Evolutionary conservation across 2,797 vertebrate genomes (phyloP).

Genomic region (Falco berigora): DNA sequence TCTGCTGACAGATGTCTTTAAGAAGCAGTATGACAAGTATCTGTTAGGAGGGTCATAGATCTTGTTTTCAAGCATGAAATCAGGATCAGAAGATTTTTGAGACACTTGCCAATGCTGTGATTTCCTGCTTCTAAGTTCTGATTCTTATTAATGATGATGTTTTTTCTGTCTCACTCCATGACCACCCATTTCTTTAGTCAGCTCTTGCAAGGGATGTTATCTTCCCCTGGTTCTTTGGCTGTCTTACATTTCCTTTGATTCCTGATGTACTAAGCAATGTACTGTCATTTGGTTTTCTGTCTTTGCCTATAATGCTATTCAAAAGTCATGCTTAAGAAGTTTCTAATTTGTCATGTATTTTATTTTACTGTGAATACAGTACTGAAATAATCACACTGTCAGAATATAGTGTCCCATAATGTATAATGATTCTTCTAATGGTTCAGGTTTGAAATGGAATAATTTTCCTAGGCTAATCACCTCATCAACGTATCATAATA

Average conservation of each 20-base stretch:
- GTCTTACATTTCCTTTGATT: background rate
- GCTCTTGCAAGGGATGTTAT: background rate
- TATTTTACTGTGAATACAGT: background rate
- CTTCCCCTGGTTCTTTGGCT: background rate
- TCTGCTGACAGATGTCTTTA: background rate
- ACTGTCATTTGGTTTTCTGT: background rate
- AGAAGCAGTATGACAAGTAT: background rate
- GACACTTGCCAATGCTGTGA: background rate
- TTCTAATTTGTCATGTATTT: background rate
- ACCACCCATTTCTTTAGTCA: background rate
- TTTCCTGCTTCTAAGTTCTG: background rate
- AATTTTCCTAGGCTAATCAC: conserved; percentile 2
- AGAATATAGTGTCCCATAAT: background rate
- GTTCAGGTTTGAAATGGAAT: background rate
- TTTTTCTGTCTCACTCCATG: background rate
- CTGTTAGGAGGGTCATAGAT: background rate
- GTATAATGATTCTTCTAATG: background rate
- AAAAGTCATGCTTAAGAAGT: background rate
- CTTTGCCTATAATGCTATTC: background rate
- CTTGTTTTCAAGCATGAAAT: background rate
- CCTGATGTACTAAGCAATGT: background rate
- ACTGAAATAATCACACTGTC: background rate
- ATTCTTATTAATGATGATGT: background rate
- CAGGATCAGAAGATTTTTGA: background rate
- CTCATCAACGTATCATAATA: background rate